Conservation (phyloP, 2,888 invertebrate genomes). For the Hipparchia semele region DNA sequence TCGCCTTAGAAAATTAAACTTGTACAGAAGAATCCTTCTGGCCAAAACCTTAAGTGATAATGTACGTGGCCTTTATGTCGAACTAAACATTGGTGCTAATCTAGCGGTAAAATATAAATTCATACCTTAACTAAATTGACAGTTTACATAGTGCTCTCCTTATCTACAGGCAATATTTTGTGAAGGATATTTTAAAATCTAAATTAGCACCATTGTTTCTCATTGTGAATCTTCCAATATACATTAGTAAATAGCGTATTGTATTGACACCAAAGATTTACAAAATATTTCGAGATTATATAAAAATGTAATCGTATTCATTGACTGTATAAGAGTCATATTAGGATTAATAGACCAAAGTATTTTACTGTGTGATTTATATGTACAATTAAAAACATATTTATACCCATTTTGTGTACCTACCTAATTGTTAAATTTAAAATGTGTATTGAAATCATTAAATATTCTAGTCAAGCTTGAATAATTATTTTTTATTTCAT, state of each 20-base stretch:
- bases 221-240: slow-evolving; percentile 65
- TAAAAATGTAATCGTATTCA: slow-evolving; percentile 8
- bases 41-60: slow-evolving; percentile 60
- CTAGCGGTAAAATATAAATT: no score
- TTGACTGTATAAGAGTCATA: no score
- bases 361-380: slow-evolving; percentile 16
- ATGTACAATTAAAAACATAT: slow-evolving; percentile 11
- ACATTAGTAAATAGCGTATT: slow-evolving; percentile 48
- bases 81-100: slow-evolving; percentile 45
- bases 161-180: no score
- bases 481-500: slow-evolving; percentile 22
- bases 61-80: slow-evolving; percentile 66
- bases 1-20: no score
- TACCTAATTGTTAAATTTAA: slow-evolving; percentile 4
- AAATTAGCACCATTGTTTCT: slow-evolving; percentile 46
- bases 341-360: not conserved
- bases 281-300: slow-evolving; percentile 35
- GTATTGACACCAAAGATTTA: slow-evolving; percentile 42
- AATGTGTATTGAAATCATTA: slow-evolving; percentile 27
- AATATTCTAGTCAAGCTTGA: slow-evolving; percentile 41
- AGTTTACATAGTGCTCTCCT: no score
- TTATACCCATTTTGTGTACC: slow-evolving; percentile 26
- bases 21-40: not conserved
- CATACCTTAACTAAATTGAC: no score
- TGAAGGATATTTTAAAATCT: no score